Conservation (phyloP, 2,888 invertebrate species). For the Eupithecia abbreviata region DNA sequence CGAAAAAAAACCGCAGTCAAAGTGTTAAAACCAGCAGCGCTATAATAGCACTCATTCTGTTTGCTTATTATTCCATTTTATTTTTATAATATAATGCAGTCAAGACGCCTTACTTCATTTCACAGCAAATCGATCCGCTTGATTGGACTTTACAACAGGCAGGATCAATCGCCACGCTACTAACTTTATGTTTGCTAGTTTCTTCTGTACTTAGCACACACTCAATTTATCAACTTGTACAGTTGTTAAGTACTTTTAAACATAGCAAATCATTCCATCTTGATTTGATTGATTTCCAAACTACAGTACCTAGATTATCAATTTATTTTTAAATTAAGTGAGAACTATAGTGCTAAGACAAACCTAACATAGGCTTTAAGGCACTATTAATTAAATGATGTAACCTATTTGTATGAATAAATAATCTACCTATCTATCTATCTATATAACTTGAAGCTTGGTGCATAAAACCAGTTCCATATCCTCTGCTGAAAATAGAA, state of each 20-base stretch:
- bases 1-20: no score
- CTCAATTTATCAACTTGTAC: background rate
- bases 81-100: background rate
- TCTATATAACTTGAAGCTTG: background rate
- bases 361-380: no score
- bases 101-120: slow-evolving; percentile 29
- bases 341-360: no score
- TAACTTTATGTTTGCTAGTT: background rate
- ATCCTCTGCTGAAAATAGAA: slow-evolving; percentile 40
- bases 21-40: no score
- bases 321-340: no score
- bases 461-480: slow-evolving; percentile 6
- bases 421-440: no score
- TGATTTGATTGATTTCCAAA: background rate
- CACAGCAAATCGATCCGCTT: slow-evolving; percentile 34
- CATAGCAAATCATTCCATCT: background rate
- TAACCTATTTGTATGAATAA: no score
- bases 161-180: slow-evolving; percentile 16
- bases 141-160: slow-evolving; percentile 14
- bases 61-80: no score
- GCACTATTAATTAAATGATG: no score
- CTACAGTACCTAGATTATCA: no score
- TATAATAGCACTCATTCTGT: no score
- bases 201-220: background rate
- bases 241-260: background rate